Base-by-base conservation (phyloP, 2,797 vertebrate genomes). In the Ambastaia sidthimunki region DNA sequence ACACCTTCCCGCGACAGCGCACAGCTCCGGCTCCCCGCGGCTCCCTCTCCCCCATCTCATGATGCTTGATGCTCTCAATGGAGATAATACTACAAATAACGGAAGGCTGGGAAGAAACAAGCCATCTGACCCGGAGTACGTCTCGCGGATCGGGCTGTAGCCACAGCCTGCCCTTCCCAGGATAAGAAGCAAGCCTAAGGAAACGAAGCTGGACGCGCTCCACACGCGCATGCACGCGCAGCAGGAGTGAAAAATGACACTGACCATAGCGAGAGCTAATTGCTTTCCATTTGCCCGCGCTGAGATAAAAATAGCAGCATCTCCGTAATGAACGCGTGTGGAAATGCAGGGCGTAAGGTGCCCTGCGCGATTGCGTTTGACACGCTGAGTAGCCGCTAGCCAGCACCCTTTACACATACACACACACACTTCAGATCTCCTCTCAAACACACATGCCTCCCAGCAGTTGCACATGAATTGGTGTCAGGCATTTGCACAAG, bases 261-360 rank as follows among this genome's bases (percentile, higher is more conserved):
- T 88, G 90, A 88, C 91, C 90, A 86, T 92, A 91, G 93, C 92
- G 91, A 92, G 91, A 90, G 93, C 90, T 94, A 94, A 94, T 94
- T 93, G 91, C 91, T 94, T 94, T 91, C 91, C 91, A 92, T 94
- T 93, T 92, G 90, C 90, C 91, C 87, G 83, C 90, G 90, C 85
- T 78, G 81, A 81, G 91, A 92, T 92, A 90, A 91, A 94, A 94
- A 94, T 94, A 94, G 94, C 91, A 89, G 74, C 67, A 16, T 92
- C 89, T 82, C 87, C 87, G 82, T 85, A 90, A 89, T 81, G 52
- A 89, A 91, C 86, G 88, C 87, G 86, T 90, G 86, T 86, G 86
- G 88, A 89, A 91, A 88, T 87, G 86, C 88, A 88, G 89, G 50
- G 60, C 23, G 52, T 63, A 54, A 78, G 68, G 76, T 69, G 67